Conservation (phyloP, 2,113 vertebrate species). For the Gadus chalcogrammus region DNA sequence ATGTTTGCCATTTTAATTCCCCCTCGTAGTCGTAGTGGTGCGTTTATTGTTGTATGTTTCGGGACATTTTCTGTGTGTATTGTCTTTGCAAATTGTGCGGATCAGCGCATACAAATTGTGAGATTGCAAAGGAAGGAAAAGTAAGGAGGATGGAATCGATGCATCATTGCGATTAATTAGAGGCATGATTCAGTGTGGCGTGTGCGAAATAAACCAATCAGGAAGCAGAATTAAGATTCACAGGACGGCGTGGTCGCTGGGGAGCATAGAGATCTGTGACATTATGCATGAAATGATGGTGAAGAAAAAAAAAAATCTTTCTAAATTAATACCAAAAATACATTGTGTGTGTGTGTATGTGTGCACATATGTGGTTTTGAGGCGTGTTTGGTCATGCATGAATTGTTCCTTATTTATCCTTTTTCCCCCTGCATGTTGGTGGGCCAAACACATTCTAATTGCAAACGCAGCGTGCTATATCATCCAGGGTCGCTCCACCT, state of each 20-base stretch:
- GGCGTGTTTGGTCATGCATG: background rate
- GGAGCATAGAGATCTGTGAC: conserved; percentile 42
- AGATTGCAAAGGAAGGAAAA: conserved; percentile 35
- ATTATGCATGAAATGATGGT: conserved; percentile 61
- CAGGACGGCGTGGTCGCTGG: conserved; percentile 16
- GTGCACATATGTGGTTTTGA: background rate
- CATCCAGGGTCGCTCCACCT: background rate
- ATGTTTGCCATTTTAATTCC: conserved; percentile 8
- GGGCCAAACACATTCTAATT: conserved; percentile 3
- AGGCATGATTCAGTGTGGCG: conserved; percentile 42
- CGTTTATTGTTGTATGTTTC: background rate
- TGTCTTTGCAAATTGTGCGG: conserved; percentile 33
- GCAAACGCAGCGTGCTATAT: conserved; percentile 21
- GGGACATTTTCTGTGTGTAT: conserved; percentile 29
- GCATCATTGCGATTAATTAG: conserved; percentile 62
- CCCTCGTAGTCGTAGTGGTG: background rate
- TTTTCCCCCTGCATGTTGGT: too few relatives aligned
- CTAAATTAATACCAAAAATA: conserved; percentile 13
- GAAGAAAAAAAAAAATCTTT: conserved; percentile 40
- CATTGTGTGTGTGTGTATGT: background rate
- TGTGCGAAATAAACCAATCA: conserved; percentile 56
- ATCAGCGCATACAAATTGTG: conserved; percentile 37
- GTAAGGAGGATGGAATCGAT: conserved; percentile 44
- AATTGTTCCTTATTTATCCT: background rate
- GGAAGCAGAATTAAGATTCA: conserved; percentile 58